Percentiles rank a stretch among this genome's conserved stretches.
These are phyloP conservation scores for Perizoma flavofasciatum DNA, from an alignment of 2,888 invertebrate genomes.

Conservation along the genomic window DNA sequence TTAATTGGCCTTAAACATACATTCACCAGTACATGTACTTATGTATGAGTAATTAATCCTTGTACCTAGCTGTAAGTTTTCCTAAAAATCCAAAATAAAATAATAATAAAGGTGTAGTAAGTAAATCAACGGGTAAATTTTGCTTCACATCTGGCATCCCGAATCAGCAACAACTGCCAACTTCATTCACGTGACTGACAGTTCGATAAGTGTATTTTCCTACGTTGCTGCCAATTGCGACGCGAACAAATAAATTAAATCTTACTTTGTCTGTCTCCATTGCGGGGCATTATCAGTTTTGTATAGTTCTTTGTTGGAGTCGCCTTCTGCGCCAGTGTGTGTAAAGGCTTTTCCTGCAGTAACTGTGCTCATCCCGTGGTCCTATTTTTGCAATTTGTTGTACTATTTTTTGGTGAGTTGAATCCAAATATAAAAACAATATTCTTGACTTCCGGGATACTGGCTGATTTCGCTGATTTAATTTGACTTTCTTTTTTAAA, in stretches of 20 bases:
- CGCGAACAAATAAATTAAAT: conserved; percentile 53
- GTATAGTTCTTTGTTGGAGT: conserved; percentile 64
- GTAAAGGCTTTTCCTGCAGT: conserved; percentile 78
- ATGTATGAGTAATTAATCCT: no score
- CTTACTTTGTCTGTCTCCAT: conserved; percentile 42
- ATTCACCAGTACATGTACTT: no score
- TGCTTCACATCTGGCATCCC: conserved; percentile 45
- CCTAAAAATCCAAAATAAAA: no score
- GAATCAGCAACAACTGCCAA: conserved; percentile 43
- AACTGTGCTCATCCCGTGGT: conserved; percentile 37
- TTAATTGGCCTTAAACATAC: no score
- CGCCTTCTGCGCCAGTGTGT: conserved; percentile 83
- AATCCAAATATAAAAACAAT: conserved; percentile 18
- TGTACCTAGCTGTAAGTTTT: no score
- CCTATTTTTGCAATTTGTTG: conserved; percentile 35
- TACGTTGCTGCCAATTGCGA: conserved; percentile 55
- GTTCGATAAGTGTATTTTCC: conserved; percentile 54
- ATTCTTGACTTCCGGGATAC: conserved; percentile 12
- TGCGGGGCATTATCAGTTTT: conserved; percentile 50
- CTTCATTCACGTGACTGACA: conserved; percentile 66
- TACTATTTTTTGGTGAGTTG: conserved; percentile 55
- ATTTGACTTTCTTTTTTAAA: no score
- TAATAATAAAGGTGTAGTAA: no score
- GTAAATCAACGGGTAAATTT: conserved; percentile 35
- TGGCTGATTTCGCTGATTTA: no score